A percentile compares a stretch with the other conserved stretches of the same genome.
Conservation (phyloP, 2,888 invertebrate genomes). For the Theristus sp. region DNA sequence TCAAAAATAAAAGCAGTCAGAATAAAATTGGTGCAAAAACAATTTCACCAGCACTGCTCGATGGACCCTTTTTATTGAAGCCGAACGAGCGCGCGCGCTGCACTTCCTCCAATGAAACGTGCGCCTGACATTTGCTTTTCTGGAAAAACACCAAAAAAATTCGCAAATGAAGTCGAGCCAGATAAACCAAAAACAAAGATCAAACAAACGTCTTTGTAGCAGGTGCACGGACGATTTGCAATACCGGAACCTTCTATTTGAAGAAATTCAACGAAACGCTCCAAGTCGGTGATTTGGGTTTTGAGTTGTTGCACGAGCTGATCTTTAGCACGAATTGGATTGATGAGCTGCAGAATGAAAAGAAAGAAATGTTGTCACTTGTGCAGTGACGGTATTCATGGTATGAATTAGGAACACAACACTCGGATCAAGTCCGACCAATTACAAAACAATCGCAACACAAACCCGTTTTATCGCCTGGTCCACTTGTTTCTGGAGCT, state of each 20-base stretch:
- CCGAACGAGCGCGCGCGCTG: background rate
- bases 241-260: constrained; percentile 43
- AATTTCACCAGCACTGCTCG: too few relatives aligned
- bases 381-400: too few relatives aligned
- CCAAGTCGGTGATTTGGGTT: constrained; percentile 87
- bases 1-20: too few relatives aligned
- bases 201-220: background rate
- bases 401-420: too few relatives aligned
- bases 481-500: constrained; percentile 68
- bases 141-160: background rate
- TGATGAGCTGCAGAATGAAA: constrained; percentile 48
- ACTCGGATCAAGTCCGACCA: background rate
- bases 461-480: constrained; percentile 58
- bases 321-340: constrained; percentile 82
- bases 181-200: background rate
- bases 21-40: too few relatives aligned
- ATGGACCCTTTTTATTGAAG: background rate
- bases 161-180: background rate
- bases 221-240: background rate
- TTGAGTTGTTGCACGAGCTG: constrained; percentile 83
- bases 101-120: background rate
- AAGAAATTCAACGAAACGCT: constrained; percentile 81
- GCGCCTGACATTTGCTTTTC: background rate
- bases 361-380: too few relatives aligned
- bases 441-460: background rate